Evolutionary conservation across 2,888 invertebrate genomes (phyloP), one percentile per base, ranked within the genome.

Genomic region (Euspilapteryx auroguttella): DNA sequence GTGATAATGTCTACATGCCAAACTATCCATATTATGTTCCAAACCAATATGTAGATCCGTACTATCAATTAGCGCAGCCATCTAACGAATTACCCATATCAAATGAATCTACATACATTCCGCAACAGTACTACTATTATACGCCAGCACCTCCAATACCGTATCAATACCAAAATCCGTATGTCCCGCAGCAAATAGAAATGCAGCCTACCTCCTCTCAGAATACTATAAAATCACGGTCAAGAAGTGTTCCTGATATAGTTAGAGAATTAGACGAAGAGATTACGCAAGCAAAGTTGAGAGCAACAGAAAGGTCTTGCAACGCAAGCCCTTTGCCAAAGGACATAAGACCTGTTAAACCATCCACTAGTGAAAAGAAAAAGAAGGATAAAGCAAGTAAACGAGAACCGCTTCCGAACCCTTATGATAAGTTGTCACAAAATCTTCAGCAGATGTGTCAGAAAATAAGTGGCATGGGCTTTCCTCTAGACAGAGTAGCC

Each of bases 381-480:
- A 46, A 44, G 22, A 54, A 38, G 29, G 51, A 40, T 31, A 52
- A 46, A 34, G 53, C 47, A 37, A 54, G 42, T 33, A 68, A 54
- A 45, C 29, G 38, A 1, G 68, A 65, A 26, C 42, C 52, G 14
- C 42, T 73, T 25, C 65, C 65, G 1, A 73, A 73, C 38, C 71
- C 73, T 1, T 57, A 48, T 47, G 55, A 61, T 9, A 61, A 64
- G 34, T 39, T 73, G 39, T 62, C 80, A 14, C 52, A 63, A 8
- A 73, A 79, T 28, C 65, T 80, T 31, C 86, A 87, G 54, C 78
- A 71, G 21, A 71, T 90, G 47, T 89, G 87, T 29, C 79, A 80
- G 45, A 84, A 83, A 37, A 83, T 94, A 32, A 84, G 85, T 45
- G 81, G 83, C 34, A 95, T 95, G 94, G 95, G 95, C 1, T 95